These are phyloP conservation scores for Pogonomyrmex barbatus DNA, from an alignment of 1,140 invertebrate species.

Conservation along the genomic window DNA sequence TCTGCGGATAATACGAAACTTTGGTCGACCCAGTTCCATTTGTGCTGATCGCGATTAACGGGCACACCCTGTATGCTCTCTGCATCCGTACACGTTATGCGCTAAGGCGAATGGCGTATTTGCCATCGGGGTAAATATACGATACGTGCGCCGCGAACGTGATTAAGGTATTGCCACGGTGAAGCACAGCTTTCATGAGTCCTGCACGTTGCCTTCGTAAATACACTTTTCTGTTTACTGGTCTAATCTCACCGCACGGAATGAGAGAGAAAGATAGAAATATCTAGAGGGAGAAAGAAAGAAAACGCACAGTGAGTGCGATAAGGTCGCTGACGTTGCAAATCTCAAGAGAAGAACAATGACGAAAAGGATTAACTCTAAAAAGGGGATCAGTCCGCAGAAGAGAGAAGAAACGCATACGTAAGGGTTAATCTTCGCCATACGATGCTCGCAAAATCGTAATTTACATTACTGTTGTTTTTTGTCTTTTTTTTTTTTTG, in stretches of 20 bases:
- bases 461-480: not conserved
- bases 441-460: not conserved
- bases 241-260: slow-evolving; percentile 24
- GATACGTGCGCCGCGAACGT: slow-evolving; percentile 52
- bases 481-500: not conserved
- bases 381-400: slow-evolving; percentile 3
- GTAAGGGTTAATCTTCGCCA: slow-evolving; percentile 20
- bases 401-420: slow-evolving; percentile 6
- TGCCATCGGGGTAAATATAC: slow-evolving; percentile 45
- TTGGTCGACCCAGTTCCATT: slow-evolving; percentile 49
- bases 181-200: not conserved
- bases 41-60: slow-evolving; percentile 51
- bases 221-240: slow-evolving; percentile 57
- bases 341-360: slow-evolving; percentile 23
- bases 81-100: slow-evolving; percentile 52
- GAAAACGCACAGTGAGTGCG: slow-evolving; percentile 1
- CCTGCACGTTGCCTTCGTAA: slow-evolving; percentile 48
- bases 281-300: not conserved
- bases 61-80: not conserved
- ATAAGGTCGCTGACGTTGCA: slow-evolving; percentile 16
- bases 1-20: slow-evolving; percentile 44
- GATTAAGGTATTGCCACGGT: slow-evolving; percentile 37
- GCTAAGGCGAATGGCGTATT: slow-evolving; percentile 54
- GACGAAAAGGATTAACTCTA: slow-evolving; percentile 42
- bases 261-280: not conserved